phyloP scores from a whole-genome alignment of 2,797 vertebrate genomes.

The Eospalax fontanierii region DNA sequence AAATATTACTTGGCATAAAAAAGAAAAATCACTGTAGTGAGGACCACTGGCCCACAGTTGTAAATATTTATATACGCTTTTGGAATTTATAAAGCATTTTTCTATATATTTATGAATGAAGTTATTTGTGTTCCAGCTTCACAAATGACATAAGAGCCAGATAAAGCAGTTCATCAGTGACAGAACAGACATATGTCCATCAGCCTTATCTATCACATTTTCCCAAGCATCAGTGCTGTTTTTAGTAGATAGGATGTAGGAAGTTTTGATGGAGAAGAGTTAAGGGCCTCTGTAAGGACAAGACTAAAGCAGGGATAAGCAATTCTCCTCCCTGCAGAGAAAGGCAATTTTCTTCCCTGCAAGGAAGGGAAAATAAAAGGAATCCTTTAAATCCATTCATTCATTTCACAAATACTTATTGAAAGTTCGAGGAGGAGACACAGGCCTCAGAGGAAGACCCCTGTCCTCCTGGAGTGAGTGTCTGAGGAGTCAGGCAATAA shows the following conservation, averaged over 20 bases:
- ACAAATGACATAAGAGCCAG: constrained; percentile 22
- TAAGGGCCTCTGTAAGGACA: not conserved
- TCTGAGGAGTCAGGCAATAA: not conserved
- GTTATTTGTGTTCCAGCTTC: constrained; percentile 47
- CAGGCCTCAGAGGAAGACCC: not conserved
- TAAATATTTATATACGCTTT: constrained; percentile 52
- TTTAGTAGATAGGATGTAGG: constrained; percentile 27
- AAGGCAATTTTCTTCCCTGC: constrained; percentile 35
- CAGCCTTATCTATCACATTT: not conserved
- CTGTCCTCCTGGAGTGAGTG: not conserved
- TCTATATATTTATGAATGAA: not conserved
- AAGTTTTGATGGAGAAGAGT: not conserved
- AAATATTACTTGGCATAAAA: not conserved
- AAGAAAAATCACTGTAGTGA: not conserved
- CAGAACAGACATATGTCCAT: not conserved
- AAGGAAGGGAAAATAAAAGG: constrained; percentile 49
- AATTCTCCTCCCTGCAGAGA: constrained; percentile 52
- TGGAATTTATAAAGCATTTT: not conserved
- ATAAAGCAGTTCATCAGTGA: not conserved
- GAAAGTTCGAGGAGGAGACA: not conserved
- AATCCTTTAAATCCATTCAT: constrained; percentile 38
- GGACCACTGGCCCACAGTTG: not conserved
- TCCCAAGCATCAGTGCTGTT: not conserved
- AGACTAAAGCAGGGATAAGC: not conserved
- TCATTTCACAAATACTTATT: constrained; percentile 25